Evolutionary conservation across 2,888 invertebrate species (phyloP), one percentile per base, ranked within the genome.

Genomic region (Agrilus biguttatus): DNA sequence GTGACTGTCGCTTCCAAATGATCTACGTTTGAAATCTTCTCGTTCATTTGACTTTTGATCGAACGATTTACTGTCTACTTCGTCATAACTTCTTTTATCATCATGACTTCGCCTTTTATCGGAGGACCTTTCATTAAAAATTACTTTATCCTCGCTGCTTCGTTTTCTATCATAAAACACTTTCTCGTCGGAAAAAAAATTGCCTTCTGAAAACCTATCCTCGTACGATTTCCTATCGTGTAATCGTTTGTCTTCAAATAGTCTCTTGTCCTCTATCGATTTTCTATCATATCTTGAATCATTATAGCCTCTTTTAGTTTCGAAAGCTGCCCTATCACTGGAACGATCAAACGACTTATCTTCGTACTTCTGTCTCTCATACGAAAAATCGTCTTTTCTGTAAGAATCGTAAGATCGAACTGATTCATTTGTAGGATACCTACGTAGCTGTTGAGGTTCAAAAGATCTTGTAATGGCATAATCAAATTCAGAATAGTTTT

Each of bases 401-500:
- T 28, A 10, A 28, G 28, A 10, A 28, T 28, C 28, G 10, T 28
- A 28, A 10, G 28, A 28, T 28, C 28, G 8, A 10, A 28, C 10
- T 4, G 28, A 36, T 36, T 45, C 43, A 19, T 45, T 43, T 10
- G 21, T 17, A 3, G 47, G 41, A 37, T 49, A 52, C 36, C 50
- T 46, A 8, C 45, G 36, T 8, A 44, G 35, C 33, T 47, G 43
- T 32, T 47, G 49, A 34, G 52, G 55, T 37, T 58, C 54, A 41
- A 52, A 54, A 14, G 47, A 44, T 39, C 54, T 47, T 2, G 49
- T 42, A 19, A 55, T 50, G 8, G 55, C 45, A 12, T 59, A 58
- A 51, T 62, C 61, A 49, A 66, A 65, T 50, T 65, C 63, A 14
- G 59, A 55, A 36, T 60, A 60, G 47, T 58, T 59, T 47, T 53